Percentiles rank a stretch among this genome's conserved stretches.
phyloP scores from a whole-genome alignment of 2,888 invertebrate species.

The Poecilus cupreus region DNA sequence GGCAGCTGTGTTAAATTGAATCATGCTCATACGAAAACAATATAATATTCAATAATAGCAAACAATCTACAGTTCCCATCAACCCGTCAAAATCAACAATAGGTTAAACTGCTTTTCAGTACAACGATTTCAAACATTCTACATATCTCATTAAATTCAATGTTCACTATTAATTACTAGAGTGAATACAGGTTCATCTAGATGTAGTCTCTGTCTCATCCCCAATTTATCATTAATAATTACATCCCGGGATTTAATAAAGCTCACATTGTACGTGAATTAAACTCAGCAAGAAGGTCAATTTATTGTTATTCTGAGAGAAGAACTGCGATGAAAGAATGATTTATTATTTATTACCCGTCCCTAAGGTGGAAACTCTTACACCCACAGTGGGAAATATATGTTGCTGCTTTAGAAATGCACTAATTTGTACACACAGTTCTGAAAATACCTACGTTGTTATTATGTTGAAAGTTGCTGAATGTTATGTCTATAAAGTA shows the following conservation, averaged over 20 bases:
- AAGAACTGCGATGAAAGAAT: slow-evolving; percentile 10
- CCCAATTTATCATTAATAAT: slow-evolving; percentile 7
- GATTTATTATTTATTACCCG: not conserved
- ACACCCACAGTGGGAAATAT: no score
- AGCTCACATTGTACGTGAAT: slow-evolving; percentile 22
- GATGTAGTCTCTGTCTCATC: not conserved
- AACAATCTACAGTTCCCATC: no score
- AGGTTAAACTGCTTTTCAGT: no score
- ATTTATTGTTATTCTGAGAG: not conserved
- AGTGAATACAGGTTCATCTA: slow-evolving; percentile 16
- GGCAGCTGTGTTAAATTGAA: no score
- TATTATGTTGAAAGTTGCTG: no score
- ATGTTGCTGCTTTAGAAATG: no score
- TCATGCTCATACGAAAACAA: no score
- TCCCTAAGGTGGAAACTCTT: not conserved
- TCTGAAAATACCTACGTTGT: no score
- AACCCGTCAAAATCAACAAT: no score
- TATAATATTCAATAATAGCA: no score
- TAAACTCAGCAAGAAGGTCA: slow-evolving; percentile 24
- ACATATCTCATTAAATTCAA: not conserved
- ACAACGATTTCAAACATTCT: not conserved
- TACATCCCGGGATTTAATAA: slow-evolving; percentile 14
- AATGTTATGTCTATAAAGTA: no score
- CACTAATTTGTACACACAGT: no score
- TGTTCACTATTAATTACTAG: not conserved